phyloP scores from a whole-genome alignment of 2,888 invertebrate genomes.

The Spodoptera littoralis region DNA sequence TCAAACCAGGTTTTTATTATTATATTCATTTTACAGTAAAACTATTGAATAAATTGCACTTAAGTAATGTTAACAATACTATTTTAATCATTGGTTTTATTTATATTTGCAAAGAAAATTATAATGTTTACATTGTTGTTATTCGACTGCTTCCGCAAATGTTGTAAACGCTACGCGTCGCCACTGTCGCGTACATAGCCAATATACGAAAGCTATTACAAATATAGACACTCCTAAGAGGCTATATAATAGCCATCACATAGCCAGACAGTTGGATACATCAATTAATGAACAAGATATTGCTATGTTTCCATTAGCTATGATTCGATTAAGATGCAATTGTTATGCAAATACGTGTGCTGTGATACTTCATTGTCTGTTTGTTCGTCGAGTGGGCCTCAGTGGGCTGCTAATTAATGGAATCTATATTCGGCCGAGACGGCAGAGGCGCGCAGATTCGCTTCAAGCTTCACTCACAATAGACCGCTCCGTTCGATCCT shows the following conservation, averaged over 20 bases:
- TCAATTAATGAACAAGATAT: slow-evolving; percentile 51
- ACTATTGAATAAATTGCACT: too few species aligned
- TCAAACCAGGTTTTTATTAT: too few species aligned
- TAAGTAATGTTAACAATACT: too few species aligned
- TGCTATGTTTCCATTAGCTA: slow-evolving; percentile 60
- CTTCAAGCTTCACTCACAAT: slow-evolving; percentile 54
- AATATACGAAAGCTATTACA: neutral
- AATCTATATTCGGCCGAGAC: slow-evolving; percentile 64
- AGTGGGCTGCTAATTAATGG: slow-evolving; percentile 71
- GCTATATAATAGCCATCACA: slow-evolving; percentile 7
- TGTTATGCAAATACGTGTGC: slow-evolving; percentile 67
- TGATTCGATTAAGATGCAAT: slow-evolving; percentile 65
- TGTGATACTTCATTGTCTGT: slow-evolving; percentile 67
- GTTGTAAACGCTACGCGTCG: too few species aligned
- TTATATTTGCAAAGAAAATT: too few species aligned
- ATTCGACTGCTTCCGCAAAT: too few species aligned
- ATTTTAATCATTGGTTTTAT: too few species aligned
- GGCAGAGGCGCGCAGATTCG: slow-evolving; percentile 42
- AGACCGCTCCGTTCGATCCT: slow-evolving; percentile 38
- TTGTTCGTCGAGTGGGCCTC: slow-evolving; percentile 59
- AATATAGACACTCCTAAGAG: neutral
- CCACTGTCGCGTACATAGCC: too few species aligned
- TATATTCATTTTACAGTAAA: too few species aligned
- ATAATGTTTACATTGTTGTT: too few species aligned
- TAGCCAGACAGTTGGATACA: slow-evolving; percentile 10